Conservation (phyloP, 2,797 vertebrate genomes). For the Denticeps clupeoides region DNA sequence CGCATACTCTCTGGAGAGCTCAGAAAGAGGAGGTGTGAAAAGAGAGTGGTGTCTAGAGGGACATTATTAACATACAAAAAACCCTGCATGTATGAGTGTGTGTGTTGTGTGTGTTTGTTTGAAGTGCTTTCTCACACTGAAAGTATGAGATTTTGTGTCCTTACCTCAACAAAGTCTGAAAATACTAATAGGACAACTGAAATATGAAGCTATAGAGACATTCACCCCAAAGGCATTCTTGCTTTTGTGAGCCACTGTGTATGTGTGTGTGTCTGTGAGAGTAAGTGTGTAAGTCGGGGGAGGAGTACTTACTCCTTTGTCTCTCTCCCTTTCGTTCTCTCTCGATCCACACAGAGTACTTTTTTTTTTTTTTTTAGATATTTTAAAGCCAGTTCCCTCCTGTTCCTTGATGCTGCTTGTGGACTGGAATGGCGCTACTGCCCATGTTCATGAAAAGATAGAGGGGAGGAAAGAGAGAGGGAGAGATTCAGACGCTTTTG, state of each 20-base stretch:
- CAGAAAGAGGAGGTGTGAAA: not conserved
- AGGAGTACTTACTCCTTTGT: not conserved
- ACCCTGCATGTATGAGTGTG: not conserved
- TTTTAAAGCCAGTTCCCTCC: conserved; percentile 9
- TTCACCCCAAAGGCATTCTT: not conserved
- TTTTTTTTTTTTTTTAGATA: conserved; percentile 12
- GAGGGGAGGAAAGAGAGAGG: too few relatives aligned
- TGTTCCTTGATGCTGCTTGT: too few relatives aligned
- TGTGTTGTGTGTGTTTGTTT: not conserved
- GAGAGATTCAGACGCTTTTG: conserved; percentile 6
- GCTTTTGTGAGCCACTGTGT: not conserved
- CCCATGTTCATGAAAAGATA: too few relatives aligned
- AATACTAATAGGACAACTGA: not conserved
- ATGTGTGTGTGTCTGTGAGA: too few relatives aligned
- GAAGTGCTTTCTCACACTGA: not conserved
- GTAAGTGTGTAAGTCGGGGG: too few relatives aligned
- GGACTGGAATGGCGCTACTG: not conserved
- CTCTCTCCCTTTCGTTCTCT: not conserved
- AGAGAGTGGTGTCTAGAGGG: conserved; percentile 1
- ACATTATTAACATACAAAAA: conserved; percentile 3
- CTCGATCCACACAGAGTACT: not conserved
- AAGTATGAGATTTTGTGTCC: not conserved
- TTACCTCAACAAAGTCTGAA: not conserved
- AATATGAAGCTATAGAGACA: not conserved
- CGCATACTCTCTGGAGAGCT: not conserved